A percentile compares a stretch with the other conserved stretches of the same genome.
Evolutionary conservation across 2,113 vertebrate genomes (phyloP).

Genomic region (Cyprinus carpio): DNA sequence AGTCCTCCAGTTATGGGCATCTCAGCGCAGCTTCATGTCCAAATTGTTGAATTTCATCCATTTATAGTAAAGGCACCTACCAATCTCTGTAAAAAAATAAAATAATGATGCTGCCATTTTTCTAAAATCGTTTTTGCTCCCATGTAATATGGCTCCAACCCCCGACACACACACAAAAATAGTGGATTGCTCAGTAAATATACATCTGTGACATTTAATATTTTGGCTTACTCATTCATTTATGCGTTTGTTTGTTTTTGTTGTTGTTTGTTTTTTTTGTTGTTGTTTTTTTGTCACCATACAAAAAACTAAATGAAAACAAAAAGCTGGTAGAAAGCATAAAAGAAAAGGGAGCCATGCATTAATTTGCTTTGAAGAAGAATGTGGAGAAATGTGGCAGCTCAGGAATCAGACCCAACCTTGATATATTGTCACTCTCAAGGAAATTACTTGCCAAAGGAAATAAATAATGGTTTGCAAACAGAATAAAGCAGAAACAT

Average conservation of each 20-base stretch:
- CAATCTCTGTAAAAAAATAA: neutral
- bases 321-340: neutral
- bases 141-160: neutral
- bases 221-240: neutral
- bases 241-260: no score
- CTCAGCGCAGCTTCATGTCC: neutral
- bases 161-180: no score
- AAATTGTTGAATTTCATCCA: neutral
- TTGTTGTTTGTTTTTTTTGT: no score
- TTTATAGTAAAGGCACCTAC: neutral
- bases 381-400: neutral
- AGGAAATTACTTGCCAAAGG: neutral
- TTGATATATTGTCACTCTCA: neutral
- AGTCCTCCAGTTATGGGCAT: neutral
- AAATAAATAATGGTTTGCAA: slow-evolving; percentile 1
- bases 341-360: neutral
- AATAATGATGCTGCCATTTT: neutral
- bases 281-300: no score
- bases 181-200: neutral
- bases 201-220: neutral
- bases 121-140: neutral
- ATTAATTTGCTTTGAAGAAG: neutral
- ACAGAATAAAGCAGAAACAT: neutral
- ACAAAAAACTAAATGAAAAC: no score
- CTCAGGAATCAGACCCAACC: neutral